phyloP scores from a whole-genome alignment of 2,113 vertebrate genomes.

The Heterochromis multidens region DNA sequence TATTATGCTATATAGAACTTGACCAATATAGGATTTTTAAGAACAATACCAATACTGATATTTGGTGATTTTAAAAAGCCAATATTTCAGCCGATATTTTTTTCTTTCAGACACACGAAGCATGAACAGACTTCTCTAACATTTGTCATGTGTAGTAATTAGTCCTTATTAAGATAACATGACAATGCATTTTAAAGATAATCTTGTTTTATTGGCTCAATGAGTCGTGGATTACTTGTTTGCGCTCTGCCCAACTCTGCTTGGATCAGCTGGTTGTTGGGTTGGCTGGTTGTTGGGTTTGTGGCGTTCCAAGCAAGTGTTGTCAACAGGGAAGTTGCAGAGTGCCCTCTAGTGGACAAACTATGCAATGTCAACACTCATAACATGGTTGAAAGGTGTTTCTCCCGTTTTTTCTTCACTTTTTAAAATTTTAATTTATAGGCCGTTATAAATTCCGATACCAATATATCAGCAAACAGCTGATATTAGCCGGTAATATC shows the following conservation, averaged over 20 bases:
- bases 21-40: neutral
- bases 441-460: neutral
- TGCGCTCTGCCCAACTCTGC: fast-evolving
- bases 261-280: neutral
- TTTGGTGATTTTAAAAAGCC: neutral
- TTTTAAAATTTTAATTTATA: neutral
- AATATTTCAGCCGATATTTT: neutral
- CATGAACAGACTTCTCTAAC: neutral
- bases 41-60: no score
- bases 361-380: neutral
- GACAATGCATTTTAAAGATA: neutral
- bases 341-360: neutral
- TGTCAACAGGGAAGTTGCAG: neutral
- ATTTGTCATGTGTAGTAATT: neutral
- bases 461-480: neutral
- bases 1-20: neutral
- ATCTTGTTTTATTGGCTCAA: neutral
- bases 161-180: neutral
- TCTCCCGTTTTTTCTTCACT: neutral
- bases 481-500: neutral
- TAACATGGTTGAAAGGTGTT: neutral
- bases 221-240: fast-evolving
- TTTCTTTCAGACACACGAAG: neutral
- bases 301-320: neutral
- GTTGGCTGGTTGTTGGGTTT: neutral